A percentile compares a stretch with the other conserved stretches of the same genome.
Conservation (phyloP, 1,140 invertebrate species). For the Drosophila ananassae region DNA sequence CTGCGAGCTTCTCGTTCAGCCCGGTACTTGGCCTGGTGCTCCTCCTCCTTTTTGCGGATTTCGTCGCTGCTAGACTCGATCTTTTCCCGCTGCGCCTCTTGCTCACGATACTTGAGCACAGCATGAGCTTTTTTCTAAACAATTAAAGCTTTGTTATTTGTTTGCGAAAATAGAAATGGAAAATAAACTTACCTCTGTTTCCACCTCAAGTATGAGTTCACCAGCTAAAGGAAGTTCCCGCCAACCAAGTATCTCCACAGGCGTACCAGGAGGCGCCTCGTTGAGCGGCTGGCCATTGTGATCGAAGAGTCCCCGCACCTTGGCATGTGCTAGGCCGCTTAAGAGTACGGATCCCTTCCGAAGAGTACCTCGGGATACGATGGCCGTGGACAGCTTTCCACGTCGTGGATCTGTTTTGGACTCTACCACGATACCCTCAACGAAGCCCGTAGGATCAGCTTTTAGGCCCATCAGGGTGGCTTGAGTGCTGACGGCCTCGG, state of each 20-base stretch:
- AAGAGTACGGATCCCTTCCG: constrained; percentile 92
- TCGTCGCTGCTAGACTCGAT: constrained; percentile 86
- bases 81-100: constrained; percentile 87
- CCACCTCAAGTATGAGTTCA: constrained; percentile 93
- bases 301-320: constrained; percentile 94
- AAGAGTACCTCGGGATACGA: constrained; percentile 96
- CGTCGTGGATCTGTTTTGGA: constrained; percentile 88
- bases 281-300: constrained; percentile 89
- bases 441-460: constrained; percentile 91
- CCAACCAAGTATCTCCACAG: constrained; percentile 96
- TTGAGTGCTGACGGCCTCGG: constrained; percentile 93
- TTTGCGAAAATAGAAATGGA: neutral
- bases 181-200: constrained; percentile 86
- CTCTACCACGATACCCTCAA: constrained; percentile 96
- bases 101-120: constrained; percentile 88
- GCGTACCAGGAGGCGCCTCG: constrained; percentile 89
- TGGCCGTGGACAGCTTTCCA: constrained; percentile 93
- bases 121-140: constrained; percentile 88
- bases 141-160: constrained; percentile 3
- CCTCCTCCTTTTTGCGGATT: constrained; percentile 88
- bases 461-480: constrained; percentile 95
- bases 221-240: constrained; percentile 93
- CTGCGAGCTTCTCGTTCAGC: constrained; percentile 87
- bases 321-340: constrained; percentile 92
- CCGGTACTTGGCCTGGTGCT: constrained; percentile 89